Conservation (phyloP, 2,797 vertebrate genomes). For the Clarias pachynema region DNA sequence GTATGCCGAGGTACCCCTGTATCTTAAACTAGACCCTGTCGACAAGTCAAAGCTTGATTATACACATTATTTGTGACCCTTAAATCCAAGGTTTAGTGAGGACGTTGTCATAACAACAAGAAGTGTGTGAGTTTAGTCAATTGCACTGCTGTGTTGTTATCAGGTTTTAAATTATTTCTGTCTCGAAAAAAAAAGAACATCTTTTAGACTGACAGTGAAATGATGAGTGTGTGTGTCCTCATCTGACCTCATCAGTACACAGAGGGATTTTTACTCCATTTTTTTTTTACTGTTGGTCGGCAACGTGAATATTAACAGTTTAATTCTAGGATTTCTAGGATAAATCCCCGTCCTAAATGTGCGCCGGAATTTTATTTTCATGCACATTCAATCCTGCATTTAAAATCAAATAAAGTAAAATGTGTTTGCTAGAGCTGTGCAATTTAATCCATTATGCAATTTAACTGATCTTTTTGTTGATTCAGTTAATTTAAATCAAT, state of each 20-base stretch:
- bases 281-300: background rate
- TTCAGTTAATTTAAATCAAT: too few species aligned
- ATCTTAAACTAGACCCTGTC: background rate
- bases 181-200: background rate
- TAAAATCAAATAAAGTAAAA: background rate
- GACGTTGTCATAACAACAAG: background rate
- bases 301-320: background rate
- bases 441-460: too few species aligned
- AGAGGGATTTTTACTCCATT: too few species aligned
- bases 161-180: conserved; percentile 10
- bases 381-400: background rate
- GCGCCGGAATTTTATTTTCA: background rate
- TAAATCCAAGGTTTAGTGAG: background rate
- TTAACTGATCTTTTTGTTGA: too few species aligned
- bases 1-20: too few species aligned
- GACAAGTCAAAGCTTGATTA: background rate
- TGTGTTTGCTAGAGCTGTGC: background rate
- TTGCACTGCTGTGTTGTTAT: background rate
- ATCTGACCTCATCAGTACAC: too few species aligned
- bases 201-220: background rate
- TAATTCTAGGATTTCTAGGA: background rate
- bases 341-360: background rate
- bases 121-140: background rate
- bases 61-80: background rate
- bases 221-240: background rate